Evolutionary conservation across 1,140 invertebrate genomes (phyloP), one percentile per base, ranked within the genome.

Genomic region (Apis florea): DNA sequence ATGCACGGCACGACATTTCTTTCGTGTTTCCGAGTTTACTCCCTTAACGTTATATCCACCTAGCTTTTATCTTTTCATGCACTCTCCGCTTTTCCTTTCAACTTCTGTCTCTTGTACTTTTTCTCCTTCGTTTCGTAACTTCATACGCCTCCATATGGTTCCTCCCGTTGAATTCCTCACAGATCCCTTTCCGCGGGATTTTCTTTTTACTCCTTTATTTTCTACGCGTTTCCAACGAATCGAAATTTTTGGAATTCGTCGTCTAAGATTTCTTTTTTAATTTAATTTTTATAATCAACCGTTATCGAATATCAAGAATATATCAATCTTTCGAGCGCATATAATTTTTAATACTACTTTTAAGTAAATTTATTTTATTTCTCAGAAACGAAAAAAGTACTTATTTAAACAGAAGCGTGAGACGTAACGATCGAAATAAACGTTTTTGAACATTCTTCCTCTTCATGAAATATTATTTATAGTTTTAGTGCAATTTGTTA

Each of bases 1-100:
- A 77, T 58, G 64, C 31, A 17, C 75, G 19, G 64, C 64, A 49
- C 47, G 64, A 77, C 75, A 68, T 77, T 66, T 77, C 75, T 77
- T 68, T 47, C 40, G 53, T 47, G 51, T 68, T 77, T 24, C 63
- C 51, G 31, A 53, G 75, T 77, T 77, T 68, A 56, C 75, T 77
- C 15, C 64, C 75, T 69, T 69, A 77, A 69, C 75, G 64, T 68
- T 58, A 53, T 58, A 77, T 69, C 64, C 53, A 66, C 53, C 53
- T 13, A 40, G 63, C 64, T 68, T 77, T 77, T 77, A 68, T 77
- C 75, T 77, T 56, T 56, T 54, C 64, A 19, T 58, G 64, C 75
- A 68, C 75, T 77, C 40, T 10, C 26, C 40, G 61, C 51, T 76
- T 54, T 63, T 68, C n/a, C 51, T 68, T 47, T 56, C 75, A 47